Base-by-base conservation (phyloP, 2,888 invertebrate genomes). In the Tinea trinotella region DNA sequence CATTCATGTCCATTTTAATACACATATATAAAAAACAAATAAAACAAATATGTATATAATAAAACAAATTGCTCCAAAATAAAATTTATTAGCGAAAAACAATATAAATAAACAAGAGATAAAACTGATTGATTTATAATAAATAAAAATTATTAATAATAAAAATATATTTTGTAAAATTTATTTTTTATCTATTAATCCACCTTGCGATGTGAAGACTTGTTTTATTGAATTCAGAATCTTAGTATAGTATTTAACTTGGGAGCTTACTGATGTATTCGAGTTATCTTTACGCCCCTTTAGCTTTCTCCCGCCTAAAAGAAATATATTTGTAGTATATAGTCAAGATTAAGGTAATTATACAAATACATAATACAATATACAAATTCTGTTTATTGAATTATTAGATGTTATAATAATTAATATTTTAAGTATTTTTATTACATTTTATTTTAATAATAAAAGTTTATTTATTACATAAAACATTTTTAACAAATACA, bases 241-340 rank as follows among this genome's bases (percentile, higher is more conserved):
- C 76, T 75, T 82, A 71, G 75, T 72, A 62, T 80, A 82, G 69
- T 80, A 80, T 71, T 81, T 84, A 57, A 74, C 74, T 15, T 40
- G 15, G 55, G 84, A 81, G 59, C 65, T 66, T 61, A 84, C 72
- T 59, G 83, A 84, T 36, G 80, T 76, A 64, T 83, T 78, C 65
- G 84, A 84, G 71, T 75, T 81, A 68, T 69, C 67, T 71, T 81
- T 84, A 61, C 76, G 76, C 81, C 77, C 80, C 67, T 73, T 83
- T 76, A 83, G 70, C 79, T 84, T 85, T 77, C 83, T 74, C 75
- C 84, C 79, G 80, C 83, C 84, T 85, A 81, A 72, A 81, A 80
- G 58, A 4, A 10, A 30, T 7, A 7, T 1, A 4, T 30, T 30
- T 30, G 2, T 30, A n/a, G n/a, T n/a, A n/a, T n/a, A n/a, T n/a